These are phyloP conservation scores for Labrus mixtus DNA, from an alignment of 2,113 vertebrate genomes.

Conservation along the genomic window DNA sequence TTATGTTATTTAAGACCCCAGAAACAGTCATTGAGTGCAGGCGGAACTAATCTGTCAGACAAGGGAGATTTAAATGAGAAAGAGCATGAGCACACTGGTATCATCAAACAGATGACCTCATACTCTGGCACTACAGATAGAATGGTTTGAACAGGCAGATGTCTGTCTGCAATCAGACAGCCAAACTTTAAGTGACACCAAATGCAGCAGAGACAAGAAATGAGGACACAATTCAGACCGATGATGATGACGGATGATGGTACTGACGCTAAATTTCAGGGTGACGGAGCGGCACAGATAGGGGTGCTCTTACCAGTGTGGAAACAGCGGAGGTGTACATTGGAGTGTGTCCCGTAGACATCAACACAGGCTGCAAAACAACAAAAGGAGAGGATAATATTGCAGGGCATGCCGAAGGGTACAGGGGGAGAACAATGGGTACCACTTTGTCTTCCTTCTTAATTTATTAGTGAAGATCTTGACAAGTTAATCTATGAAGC, in stretches of 20 bases:
- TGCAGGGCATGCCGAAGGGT: conserved; percentile 40
- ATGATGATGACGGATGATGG: conserved; percentile 59
- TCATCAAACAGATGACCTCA: conserved; percentile 52
- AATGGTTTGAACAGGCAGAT: conserved; percentile 21
- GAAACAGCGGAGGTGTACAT: conserved; percentile 87
- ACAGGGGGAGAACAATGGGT: conserved; percentile 35
- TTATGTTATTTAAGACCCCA: conserved; percentile 10
- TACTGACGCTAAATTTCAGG: not conserved
- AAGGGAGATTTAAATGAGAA: conserved; percentile 43
- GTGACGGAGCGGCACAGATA: conserved; percentile 32
- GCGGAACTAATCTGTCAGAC: conserved; percentile 33
- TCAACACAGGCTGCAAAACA: conserved; percentile 87
- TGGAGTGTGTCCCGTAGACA: conserved; percentile 86
- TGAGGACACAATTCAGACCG: conserved; percentile 40
- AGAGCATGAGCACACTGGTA: conserved; percentile 43
- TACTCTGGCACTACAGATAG: conserved; percentile 39
- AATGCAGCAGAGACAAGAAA: conserved; percentile 25
- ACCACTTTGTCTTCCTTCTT: not conserved
- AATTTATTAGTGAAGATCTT: conserved; percentile 1
- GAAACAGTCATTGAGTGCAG: conserved; percentile 12
- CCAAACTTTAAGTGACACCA: conserved; percentile 26
- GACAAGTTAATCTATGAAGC: conserved; percentile 5
- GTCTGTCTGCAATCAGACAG: conserved; percentile 26
- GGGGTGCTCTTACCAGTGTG: conserved; percentile 84
- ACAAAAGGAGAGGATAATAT: conserved; percentile 78